Evolutionary conservation across 2,888 invertebrate genomes (phyloP).

Genomic region (Hetaerina titia): DNA sequence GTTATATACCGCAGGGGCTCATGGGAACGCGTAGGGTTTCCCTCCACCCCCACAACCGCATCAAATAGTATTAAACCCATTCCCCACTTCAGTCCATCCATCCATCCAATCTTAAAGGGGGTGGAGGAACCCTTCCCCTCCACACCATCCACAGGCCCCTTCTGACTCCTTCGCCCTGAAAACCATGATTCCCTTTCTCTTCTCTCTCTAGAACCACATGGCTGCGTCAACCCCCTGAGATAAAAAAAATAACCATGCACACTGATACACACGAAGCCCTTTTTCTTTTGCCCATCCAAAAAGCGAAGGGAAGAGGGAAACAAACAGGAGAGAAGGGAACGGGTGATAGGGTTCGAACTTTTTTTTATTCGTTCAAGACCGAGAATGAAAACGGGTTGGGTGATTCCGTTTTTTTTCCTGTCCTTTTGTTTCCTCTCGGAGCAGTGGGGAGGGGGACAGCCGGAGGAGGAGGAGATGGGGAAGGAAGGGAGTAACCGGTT

Average conservation of each 20-base stretch:
- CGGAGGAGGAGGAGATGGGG: too few relatives aligned
- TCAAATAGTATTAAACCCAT: not conserved
- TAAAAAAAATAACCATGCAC: not conserved
- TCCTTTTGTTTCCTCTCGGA: not conserved
- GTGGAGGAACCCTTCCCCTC: not conserved
- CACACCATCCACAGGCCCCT: not conserved
- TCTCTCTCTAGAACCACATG: not conserved
- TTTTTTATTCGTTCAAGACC: not conserved
- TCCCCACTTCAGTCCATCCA: not conserved
- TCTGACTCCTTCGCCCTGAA: not conserved
- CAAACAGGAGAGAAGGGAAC: not conserved
- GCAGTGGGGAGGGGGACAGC: too few relatives aligned
- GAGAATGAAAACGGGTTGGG: not conserved
- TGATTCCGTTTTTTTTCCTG: not conserved
- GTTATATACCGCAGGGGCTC: constrained; percentile 49
- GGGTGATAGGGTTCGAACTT: not conserved
- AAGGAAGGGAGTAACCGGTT: not conserved
- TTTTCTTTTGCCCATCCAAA: not conserved
- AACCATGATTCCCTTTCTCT: not conserved
- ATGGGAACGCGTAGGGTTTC: not conserved
- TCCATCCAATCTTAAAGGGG: too few relatives aligned
- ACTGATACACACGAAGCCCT: not conserved
- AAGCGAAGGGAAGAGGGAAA: not conserved
- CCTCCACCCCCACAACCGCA: not conserved
- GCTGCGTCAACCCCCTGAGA: not conserved